These are phyloP conservation scores for Tortrix viridana DNA, from an alignment of 2,888 invertebrate genomes.

Conservation along the genomic window DNA sequence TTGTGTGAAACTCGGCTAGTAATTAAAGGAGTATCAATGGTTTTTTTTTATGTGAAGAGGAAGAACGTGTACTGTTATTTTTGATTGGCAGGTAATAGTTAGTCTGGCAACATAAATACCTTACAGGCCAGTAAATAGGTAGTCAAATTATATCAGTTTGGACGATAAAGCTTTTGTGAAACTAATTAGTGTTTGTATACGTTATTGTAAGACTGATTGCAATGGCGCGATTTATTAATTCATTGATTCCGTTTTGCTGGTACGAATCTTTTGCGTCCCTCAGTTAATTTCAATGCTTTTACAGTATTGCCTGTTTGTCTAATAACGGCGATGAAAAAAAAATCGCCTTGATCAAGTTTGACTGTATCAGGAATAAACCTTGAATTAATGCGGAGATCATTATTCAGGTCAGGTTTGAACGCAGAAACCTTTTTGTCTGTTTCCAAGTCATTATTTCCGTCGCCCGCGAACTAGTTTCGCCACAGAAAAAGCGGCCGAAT, in stretches of 20 bases:
- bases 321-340: too few relatives aligned
- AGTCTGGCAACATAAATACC: slow-evolving; percentile 16
- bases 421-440: slow-evolving; percentile 19
- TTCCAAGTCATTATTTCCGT: slow-evolving; percentile 34
- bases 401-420: slow-evolving; percentile 31
- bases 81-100: slow-evolving; percentile 24
- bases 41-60: slow-evolving; percentile 25
- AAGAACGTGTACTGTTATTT: slow-evolving; percentile 27
- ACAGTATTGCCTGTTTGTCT: too few relatives aligned
- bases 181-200: too few relatives aligned
- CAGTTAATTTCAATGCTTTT: too few relatives aligned
- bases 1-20: slow-evolving; percentile 20
- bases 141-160: not conserved
- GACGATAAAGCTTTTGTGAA: too few relatives aligned
- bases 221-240: too few relatives aligned
- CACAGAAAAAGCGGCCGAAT: slow-evolving; percentile 28
- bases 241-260: too few relatives aligned
- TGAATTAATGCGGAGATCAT: slow-evolving; percentile 9
- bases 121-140: slow-evolving; percentile 13
- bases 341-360: slow-evolving; percentile 13
- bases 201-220: too few relatives aligned
- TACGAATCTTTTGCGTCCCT: too few relatives aligned
- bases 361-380: not conserved
- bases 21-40: slow-evolving; percentile 31
- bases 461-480: slow-evolving; percentile 33